Evolutionary conservation across 2,113 vertebrate genomes (phyloP).

Genomic region (Turdus rufiventris): DNA sequence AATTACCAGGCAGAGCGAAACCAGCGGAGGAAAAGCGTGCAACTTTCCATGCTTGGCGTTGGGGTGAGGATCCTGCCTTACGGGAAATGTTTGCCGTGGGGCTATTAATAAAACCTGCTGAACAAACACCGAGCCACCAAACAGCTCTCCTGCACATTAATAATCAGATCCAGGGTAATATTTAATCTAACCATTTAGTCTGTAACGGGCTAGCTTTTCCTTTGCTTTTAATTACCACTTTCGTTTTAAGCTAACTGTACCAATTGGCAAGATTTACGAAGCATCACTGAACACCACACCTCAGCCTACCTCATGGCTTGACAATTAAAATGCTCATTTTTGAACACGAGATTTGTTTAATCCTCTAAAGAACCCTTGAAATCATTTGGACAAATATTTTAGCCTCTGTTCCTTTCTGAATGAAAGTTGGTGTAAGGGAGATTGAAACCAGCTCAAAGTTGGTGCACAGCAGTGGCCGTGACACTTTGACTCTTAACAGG

Average conservation of each 20-base stretch:
- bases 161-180: slow-evolving; percentile 2
- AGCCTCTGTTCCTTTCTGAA: not conserved
- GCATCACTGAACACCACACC: not conserved
- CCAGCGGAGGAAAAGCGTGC: not conserved
- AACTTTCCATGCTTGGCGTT: not conserved
- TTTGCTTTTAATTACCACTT: slow-evolving; percentile 45
- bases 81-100: not conserved
- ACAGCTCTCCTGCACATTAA: not conserved
- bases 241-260: slow-evolving; percentile 22
- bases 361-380: not conserved
- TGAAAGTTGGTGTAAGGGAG: not conserved
- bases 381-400: not conserved
- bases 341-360: not conserved
- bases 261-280: slow-evolving; percentile 38
- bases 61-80: not conserved
- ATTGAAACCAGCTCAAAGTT: not conserved
- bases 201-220: not conserved
- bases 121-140: not conserved
- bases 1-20: slow-evolving; percentile 40
- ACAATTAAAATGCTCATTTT: not conserved
- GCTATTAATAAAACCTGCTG: slow-evolving; percentile 27
- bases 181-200: slow-evolving; percentile 15
- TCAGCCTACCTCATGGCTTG: not conserved
- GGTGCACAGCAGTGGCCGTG: not conserved
- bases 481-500: not conserved